These are phyloP conservation scores for Myanophis thanlyinensis DNA, from an alignment of 2,113 vertebrate genomes.

Conservation along the genomic window DNA sequence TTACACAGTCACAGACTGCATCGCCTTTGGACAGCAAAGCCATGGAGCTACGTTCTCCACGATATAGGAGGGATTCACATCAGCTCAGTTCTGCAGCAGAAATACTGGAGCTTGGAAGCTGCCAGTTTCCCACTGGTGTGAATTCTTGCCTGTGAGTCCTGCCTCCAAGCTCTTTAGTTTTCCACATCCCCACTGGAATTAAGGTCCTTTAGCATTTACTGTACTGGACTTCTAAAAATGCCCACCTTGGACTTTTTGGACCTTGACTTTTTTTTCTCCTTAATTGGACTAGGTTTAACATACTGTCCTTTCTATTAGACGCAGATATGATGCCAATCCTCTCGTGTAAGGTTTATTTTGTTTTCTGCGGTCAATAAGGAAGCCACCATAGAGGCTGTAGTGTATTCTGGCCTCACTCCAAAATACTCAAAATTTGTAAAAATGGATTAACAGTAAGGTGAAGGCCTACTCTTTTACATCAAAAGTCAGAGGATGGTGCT, in stretches of 20 bases:
- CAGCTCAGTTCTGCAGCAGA: neutral
- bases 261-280: neutral
- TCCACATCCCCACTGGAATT: neutral
- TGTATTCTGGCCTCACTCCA: neutral
- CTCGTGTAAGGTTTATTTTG: neutral
- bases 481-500: neutral
- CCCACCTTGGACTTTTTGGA: too few species aligned
- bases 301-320: neutral
- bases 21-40: neutral
- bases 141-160: neutral
- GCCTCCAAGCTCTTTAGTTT: neutral
- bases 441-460: neutral
- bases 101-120: neutral
- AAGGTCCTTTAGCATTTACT: neutral
- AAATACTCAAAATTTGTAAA: neutral
- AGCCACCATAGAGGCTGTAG: neutral
- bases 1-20: neutral
- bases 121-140: neutral
- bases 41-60: neutral
- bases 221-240: neutral
- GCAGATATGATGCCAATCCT: neutral
- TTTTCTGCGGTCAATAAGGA: neutral
- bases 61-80: neutral
- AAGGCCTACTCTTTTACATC: neutral
- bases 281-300: neutral